phyloP scores from a whole-genome alignment of 2,113 vertebrate genomes.

The Fukomys damarensis region DNA sequence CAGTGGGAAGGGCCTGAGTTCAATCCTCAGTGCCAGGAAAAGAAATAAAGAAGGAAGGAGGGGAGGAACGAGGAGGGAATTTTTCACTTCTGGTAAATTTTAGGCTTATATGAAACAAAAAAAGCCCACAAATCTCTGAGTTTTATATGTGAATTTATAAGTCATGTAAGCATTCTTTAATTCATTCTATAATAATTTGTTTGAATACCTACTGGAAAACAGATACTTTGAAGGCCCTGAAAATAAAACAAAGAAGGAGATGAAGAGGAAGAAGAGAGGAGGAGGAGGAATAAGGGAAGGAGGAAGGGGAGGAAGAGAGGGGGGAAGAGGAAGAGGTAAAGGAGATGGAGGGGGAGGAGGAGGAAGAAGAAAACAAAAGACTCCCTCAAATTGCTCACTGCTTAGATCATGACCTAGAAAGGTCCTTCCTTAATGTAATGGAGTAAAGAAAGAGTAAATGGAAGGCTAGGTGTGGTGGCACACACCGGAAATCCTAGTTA shows the following conservation, averaged over 20 bases:
- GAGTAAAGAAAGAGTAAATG: background rate
- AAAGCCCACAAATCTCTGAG: conserved; percentile 32
- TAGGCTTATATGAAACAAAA: conserved; percentile 32
- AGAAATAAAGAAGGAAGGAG: background rate
- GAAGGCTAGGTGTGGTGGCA: background rate
- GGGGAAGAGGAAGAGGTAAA: background rate
- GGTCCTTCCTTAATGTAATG: background rate
- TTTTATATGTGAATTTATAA: background rate
- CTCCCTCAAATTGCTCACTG: background rate
- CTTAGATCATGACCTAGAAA: conserved; percentile 37
- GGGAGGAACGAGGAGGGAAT: background rate
- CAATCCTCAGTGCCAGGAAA: background rate
- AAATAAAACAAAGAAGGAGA: conserved; percentile 13
- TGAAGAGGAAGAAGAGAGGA: background rate
- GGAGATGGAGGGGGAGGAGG: background rate
- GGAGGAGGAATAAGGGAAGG: background rate
- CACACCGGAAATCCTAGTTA: background rate
- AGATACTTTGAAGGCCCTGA: conserved; percentile 37
- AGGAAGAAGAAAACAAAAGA: background rate
- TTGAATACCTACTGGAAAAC: background rate
- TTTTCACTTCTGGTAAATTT: conserved; percentile 61
- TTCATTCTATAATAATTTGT: conserved; percentile 47
- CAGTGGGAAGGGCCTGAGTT: background rate
- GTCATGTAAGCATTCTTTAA: conserved; percentile 20
- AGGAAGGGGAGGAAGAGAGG: background rate